Conservation (phyloP, 1,140 invertebrate species). For the Ips typographus region DNA sequence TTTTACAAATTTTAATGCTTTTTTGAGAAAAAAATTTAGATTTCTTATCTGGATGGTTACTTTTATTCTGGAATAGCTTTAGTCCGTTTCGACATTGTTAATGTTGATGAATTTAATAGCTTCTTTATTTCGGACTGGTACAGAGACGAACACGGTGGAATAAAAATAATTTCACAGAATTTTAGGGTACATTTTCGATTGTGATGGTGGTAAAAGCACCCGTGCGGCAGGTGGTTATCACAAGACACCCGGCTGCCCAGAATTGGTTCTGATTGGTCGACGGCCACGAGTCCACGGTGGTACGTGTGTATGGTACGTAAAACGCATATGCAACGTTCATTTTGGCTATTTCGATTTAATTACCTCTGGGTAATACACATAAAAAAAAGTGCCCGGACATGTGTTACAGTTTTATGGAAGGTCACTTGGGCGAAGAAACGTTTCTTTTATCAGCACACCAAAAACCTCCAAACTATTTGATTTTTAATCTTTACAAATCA, state of each 20-base stretch:
- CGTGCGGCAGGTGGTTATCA: conserved; percentile 39
- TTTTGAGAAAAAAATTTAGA: too few species aligned
- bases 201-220: conserved; percentile 37
- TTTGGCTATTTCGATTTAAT: conserved; percentile 20
- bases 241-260: conserved; percentile 32
- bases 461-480: too few species aligned
- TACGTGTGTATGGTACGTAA: conserved; percentile 21
- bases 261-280: conserved; percentile 28
- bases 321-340: conserved; percentile 28
- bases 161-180: conserved; percentile 33
- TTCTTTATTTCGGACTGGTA: too few species aligned
- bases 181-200: conserved; percentile 36
- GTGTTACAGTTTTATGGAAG: background rate
- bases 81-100: too few species aligned
- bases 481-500: too few species aligned
- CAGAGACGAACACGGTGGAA: too few species aligned
- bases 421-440: too few species aligned
- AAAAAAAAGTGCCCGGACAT: background rate
- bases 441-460: too few species aligned
- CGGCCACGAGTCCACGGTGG: conserved; percentile 36
- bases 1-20: too few species aligned
- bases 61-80: too few species aligned
- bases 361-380: conserved; percentile 9
- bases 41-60: too few species aligned
- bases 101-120: too few species aligned